A percentile compares a stretch with the other conserved stretches of the same genome.
Conservation (phyloP, 2,113 vertebrate genomes). For the Candoia aspera region DNA sequence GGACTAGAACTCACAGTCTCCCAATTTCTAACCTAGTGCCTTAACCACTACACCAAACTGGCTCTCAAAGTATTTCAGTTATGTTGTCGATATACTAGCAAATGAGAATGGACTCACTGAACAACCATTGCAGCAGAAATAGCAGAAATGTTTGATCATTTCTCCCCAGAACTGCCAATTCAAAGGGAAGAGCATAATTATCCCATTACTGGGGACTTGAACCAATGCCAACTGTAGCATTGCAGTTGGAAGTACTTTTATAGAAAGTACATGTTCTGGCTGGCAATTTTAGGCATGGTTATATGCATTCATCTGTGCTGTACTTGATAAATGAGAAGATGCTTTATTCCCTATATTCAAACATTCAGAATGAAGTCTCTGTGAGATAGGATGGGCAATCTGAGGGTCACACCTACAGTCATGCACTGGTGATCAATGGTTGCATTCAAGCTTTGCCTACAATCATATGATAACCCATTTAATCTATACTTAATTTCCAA, state of each 20-base stretch:
- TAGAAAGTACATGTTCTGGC: neutral
- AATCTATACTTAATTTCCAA: neutral
- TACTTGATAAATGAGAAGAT: neutral
- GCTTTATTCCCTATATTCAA: neutral
- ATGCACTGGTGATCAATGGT: neutral
- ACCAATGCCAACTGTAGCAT: neutral
- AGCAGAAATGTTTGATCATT: neutral
- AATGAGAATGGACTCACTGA: neutral
- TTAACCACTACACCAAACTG: too few species aligned
- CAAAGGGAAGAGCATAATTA: neutral
- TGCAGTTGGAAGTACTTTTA: neutral
- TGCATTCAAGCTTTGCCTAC: neutral
- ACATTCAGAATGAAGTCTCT: neutral
- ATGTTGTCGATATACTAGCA: neutral
- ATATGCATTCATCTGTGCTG: neutral
- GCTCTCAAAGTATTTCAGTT: neutral
- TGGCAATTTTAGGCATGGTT: neutral
- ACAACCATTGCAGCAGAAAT: neutral
- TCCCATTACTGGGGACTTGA: neutral
- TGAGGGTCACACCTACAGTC: neutral
- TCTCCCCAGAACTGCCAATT: neutral
- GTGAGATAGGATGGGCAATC: neutral
- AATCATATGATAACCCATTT: neutral
- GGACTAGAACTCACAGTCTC: too few species aligned
- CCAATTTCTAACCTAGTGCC: too few species aligned